phyloP scores from a whole-genome alignment of 2,113 vertebrate genomes.

The Bujurquina vittata region DNA sequence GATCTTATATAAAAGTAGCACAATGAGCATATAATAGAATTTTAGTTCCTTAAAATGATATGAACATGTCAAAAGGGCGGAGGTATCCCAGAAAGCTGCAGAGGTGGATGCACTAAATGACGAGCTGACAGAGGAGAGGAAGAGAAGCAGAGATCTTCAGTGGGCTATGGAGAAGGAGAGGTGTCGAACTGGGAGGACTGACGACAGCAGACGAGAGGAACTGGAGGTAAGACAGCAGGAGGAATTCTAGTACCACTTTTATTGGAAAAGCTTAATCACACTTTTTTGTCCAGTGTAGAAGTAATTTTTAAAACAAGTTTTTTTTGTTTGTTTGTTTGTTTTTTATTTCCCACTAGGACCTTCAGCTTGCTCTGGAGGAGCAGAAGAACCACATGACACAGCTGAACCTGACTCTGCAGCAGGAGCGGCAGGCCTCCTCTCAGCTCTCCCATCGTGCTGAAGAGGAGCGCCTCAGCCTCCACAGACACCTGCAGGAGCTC shows the following conservation, averaged over 20 bases:
- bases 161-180: constrained; percentile 91
- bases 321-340: no score
- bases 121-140: constrained; percentile 86
- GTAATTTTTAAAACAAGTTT: not conserved
- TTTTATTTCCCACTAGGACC: constrained; percentile 79
- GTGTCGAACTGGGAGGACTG: constrained; percentile 80
- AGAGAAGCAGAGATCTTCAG: constrained; percentile 87
- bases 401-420: constrained; percentile 83
- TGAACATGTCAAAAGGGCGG: constrained; percentile 77
- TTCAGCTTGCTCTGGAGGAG: constrained; percentile 86
- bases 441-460: constrained; percentile 84
- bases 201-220: constrained; percentile 86
- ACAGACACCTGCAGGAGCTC: constrained; percentile 83
- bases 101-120: constrained; percentile 87
- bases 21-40: not conserved
- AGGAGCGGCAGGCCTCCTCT: constrained; percentile 82
- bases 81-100: constrained; percentile 87
- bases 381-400: constrained; percentile 80
- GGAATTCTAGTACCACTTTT: no score
- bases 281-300: not conserved
- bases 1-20: not conserved
- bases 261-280: not conserved
- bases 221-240: constrained; percentile 84
- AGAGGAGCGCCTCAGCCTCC: constrained; percentile 80
- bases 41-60: not conserved